Evolutionary conservation across 2,888 invertebrate species (phyloP).

Genomic region (Hylaea fasciaria): DNA sequence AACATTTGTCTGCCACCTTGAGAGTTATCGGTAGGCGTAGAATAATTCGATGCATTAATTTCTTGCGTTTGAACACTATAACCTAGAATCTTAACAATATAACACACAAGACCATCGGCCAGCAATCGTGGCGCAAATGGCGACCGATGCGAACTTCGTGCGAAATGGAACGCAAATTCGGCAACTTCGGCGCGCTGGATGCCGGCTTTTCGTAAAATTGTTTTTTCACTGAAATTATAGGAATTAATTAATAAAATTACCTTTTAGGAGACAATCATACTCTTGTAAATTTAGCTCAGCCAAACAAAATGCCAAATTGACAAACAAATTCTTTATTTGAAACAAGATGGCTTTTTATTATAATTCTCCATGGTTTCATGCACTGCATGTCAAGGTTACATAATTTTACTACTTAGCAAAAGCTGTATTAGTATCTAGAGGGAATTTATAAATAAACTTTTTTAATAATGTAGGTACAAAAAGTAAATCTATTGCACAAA

Average conservation of each 20-base stretch:
- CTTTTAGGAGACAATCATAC: slow-evolving; percentile 76
- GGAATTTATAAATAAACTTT: too few relatives aligned
- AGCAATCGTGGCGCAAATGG: slow-evolving; percentile 84
- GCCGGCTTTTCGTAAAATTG: slow-evolving; percentile 53
- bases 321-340: slow-evolving; percentile 37
- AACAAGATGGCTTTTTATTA: slow-evolving; percentile 5
- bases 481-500: too few relatives aligned
- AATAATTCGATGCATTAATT: slow-evolving; percentile 62
- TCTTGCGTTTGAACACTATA: slow-evolving; percentile 71
- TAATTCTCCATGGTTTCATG: not conserved
- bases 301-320: slow-evolving; percentile 75
- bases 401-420: too few relatives aligned
- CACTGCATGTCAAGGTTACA: not conserved
- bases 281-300: slow-evolving; percentile 82
- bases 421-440: too few relatives aligned
- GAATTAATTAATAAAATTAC: slow-evolving; percentile 61
- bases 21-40: slow-evolving; percentile 23
- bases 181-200: slow-evolving; percentile 65
- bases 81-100: slow-evolving; percentile 72
- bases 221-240: slow-evolving; percentile 46
- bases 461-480: too few relatives aligned
- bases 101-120: slow-evolving; percentile 67
- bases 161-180: slow-evolving; percentile 54
- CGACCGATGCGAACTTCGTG: slow-evolving; percentile 74
- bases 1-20: slow-evolving; percentile 23